Evolutionary conservation across 2,888 invertebrate species (phyloP).

Genomic region (Ganaspis brasiliensis): DNA sequence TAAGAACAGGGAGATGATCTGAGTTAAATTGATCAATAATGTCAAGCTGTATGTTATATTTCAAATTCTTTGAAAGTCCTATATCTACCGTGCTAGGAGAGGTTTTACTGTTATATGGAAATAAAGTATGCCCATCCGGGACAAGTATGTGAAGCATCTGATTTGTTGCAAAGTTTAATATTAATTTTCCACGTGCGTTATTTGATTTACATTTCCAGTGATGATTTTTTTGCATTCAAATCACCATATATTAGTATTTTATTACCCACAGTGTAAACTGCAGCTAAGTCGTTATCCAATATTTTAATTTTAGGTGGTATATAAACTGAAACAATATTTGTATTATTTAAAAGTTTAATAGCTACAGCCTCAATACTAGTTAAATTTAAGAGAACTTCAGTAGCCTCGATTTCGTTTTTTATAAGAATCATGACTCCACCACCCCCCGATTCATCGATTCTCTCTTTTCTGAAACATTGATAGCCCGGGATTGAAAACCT

Average conservation of each 20-base stretch:
- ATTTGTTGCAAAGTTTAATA: constrained; percentile 45
- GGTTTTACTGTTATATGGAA: constrained; percentile 42
- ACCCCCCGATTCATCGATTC: background rate
- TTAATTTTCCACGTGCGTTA: constrained; percentile 50
- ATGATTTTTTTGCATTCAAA: constrained; percentile 55
- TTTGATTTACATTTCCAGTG: constrained; percentile 50
- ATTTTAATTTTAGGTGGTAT: background rate
- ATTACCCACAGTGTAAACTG: too few species aligned
- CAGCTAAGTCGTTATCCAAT: too few species aligned
- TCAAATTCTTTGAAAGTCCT: constrained; percentile 50
- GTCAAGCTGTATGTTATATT: constrained; percentile 30
- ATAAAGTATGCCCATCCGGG: constrained; percentile 47
- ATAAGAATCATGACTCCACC: background rate
- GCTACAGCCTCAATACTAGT: constrained; percentile 29
- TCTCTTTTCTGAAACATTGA: background rate
- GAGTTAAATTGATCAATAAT: constrained; percentile 53
- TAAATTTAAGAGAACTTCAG: background rate
- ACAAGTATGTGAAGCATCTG: constrained; percentile 38
- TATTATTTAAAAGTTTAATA: background rate
- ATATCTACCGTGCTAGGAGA: constrained; percentile 50
- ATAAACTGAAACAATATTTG: constrained; percentile 8
- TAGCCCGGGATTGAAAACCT: constrained; percentile 42
- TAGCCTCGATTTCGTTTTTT: background rate
- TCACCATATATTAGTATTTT: constrained; percentile 45
- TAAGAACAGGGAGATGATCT: constrained; percentile 54